phyloP scores from a whole-genome alignment of 2,113 vertebrate species.

The Poeciliopsis occidentalis region DNA sequence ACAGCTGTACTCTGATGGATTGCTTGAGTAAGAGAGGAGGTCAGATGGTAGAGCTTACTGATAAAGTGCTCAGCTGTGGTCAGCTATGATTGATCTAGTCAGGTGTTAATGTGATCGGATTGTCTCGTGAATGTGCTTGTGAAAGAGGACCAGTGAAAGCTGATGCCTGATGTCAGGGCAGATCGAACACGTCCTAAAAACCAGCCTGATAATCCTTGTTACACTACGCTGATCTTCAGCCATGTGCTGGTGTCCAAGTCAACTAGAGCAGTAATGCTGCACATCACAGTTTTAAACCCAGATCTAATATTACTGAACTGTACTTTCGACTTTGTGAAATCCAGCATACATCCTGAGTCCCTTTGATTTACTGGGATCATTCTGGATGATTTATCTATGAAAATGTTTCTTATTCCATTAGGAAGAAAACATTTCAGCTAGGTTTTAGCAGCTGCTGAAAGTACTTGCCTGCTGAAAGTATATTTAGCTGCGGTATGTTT shows the following conservation, averaged over 20 bases:
- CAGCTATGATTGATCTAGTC: conserved; percentile 47
- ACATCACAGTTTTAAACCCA: not conserved
- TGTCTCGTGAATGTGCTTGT: conserved; percentile 8
- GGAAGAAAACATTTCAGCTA: no score
- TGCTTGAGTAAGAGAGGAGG: not conserved
- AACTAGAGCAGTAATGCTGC: not conserved
- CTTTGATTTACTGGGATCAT: no score
- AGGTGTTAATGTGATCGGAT: conserved; percentile 51
- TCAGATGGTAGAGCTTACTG: conserved; percentile 23
- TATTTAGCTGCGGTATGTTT: no score
- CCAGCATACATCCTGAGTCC: no score
- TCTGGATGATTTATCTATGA: no score
- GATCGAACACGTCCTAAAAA: not conserved
- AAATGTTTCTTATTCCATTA: no score
- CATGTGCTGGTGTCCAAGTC: not conserved
- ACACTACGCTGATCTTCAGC: not conserved
- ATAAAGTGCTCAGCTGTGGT: conserved; percentile 19
- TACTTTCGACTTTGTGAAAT: no score
- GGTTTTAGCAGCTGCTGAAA: no score
- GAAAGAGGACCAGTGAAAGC: conserved; percentile 5
- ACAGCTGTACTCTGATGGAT: conserved; percentile 51
- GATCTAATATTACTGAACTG: not conserved
- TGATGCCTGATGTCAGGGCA: not conserved
- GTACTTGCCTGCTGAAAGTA: no score
- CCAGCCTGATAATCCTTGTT: not conserved